phyloP scores from a whole-genome alignment of 2,888 invertebrate species.

The Litoditis marina region DNA sequence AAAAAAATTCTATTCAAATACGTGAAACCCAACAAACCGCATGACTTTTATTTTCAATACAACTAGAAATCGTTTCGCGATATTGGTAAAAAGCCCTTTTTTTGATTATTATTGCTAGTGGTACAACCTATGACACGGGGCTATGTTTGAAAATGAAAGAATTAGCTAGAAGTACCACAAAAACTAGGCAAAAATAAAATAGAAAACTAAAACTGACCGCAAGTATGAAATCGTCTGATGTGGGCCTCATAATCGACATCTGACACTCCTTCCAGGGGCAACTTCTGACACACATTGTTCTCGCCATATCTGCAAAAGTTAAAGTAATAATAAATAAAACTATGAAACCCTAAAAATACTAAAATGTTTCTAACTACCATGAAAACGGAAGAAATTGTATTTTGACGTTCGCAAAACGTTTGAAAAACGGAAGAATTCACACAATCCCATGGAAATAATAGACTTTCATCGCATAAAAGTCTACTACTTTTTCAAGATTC shows the following conservation, averaged over 20 bases:
- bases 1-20: too few species aligned
- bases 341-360: background rate
- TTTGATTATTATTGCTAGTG: too few species aligned
- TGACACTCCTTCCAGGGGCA: conserved; percentile 84
- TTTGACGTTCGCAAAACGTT: background rate
- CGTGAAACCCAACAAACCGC: too few species aligned
- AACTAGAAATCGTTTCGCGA: too few species aligned
- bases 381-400: background rate
- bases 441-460: too few species aligned
- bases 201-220: conserved; percentile 3
- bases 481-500: too few species aligned
- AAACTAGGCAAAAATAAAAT: background rate
- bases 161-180: too few species aligned
- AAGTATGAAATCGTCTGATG: conserved; percentile 70
- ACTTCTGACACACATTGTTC: conserved; percentile 79
- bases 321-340: conserved; percentile 4
- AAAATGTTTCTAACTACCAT: background rate
- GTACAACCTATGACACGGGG: too few species aligned
- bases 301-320: conserved; percentile 85
- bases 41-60: too few species aligned
- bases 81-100: too few species aligned
- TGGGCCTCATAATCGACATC: conserved; percentile 85
- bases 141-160: too few species aligned
- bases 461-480: too few species aligned
- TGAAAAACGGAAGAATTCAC: background rate